Conservation (phyloP, 2,797 vertebrate species). For the Platyrinchus mystaceus region DNA sequence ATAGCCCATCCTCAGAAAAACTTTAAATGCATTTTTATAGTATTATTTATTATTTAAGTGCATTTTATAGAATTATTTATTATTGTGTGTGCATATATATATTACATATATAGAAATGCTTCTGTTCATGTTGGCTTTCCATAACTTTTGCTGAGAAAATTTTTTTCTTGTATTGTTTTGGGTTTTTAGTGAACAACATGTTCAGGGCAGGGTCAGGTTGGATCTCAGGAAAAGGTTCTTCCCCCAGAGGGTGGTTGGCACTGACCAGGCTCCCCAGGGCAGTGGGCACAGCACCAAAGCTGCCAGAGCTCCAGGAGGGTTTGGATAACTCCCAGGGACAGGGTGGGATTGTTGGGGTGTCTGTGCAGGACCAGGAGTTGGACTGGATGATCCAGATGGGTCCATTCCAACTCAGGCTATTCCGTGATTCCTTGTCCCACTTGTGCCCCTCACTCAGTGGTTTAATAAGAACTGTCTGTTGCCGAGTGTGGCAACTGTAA, state of each 20-base stretch:
- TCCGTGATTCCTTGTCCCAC: not conserved
- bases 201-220: not conserved
- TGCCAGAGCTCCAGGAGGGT: not conserved
- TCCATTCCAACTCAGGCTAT: not conserved
- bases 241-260: fast-evolving
- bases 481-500: not conserved
- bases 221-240: not conserved
- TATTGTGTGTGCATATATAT: not conserved
- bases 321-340: not conserved
- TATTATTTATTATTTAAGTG: not conserved
- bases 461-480: not conserved
- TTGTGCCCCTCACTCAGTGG: not conserved
- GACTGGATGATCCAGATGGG: not conserved
- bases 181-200: fast-evolving
- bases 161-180: not conserved
- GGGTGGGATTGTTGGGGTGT: not conserved
- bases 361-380: not conserved
- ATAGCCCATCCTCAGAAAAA: not conserved
- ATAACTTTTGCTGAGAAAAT: not conserved
- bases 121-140: not conserved
- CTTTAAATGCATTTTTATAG: not conserved
- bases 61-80: not conserved
- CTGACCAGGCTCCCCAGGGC: not conserved
- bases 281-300: not conserved
- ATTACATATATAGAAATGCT: not conserved